phyloP scores from a whole-genome alignment of 1,140 invertebrate species.

The Lordiphosa collinella region DNA sequence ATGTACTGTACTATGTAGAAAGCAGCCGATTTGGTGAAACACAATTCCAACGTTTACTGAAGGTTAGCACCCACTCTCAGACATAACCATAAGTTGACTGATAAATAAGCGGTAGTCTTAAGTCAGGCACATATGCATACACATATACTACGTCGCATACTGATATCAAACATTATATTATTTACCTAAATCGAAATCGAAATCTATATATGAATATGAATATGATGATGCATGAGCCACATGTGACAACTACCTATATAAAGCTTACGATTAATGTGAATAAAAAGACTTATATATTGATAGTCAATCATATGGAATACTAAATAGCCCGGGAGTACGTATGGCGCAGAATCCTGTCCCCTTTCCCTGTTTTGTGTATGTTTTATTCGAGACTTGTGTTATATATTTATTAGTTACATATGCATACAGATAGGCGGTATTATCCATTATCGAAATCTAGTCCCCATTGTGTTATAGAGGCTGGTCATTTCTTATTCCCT shows the following conservation, averaged over 20 bases:
- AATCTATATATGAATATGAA: too few relatives aligned
- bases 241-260: slow-evolving; percentile 29
- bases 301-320: slow-evolving; percentile 52
- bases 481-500: slow-evolving; percentile 11
- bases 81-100: slow-evolving; percentile 52
- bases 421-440: not conserved
- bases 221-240: slow-evolving; percentile 14
- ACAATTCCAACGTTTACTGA: slow-evolving; percentile 8
- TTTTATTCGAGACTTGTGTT: slow-evolving; percentile 8
- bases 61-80: slow-evolving; percentile 19
- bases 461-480: slow-evolving; percentile 12
- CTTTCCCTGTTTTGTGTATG: not conserved
- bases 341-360: not conserved
- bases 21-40: not conserved
- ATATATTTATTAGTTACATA: not conserved
- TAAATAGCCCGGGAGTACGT: slow-evolving; percentile 7
- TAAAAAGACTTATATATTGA: slow-evolving; percentile 69
- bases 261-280: slow-evolving; percentile 60
- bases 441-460: slow-evolving; percentile 13
- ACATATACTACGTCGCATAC: slow-evolving; percentile 13
- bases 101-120: slow-evolving; percentile 55
- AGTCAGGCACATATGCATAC: slow-evolving; percentile 24
- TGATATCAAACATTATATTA: slow-evolving; percentile 20
- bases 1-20: not conserved
- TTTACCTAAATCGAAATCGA: slow-evolving; percentile 10